Percentiles rank a stretch among this genome's conserved stretches.
These are phyloP conservation scores for Mobula hypostoma DNA, from an alignment of 2,113 vertebrate genomes.

Conservation along the genomic window DNA sequence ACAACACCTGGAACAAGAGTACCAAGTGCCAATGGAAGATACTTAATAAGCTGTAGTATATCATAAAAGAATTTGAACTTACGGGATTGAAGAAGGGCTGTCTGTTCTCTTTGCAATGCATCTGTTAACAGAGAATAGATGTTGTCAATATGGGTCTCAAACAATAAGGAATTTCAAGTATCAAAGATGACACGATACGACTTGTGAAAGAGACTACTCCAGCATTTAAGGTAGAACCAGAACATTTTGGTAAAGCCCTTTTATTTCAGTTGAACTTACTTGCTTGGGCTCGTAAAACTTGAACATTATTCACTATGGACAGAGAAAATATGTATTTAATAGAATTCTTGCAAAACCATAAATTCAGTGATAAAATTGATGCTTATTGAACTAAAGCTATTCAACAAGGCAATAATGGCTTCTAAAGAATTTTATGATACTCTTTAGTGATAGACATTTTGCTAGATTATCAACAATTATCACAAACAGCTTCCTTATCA, in stretches of 20 bases:
- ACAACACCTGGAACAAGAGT: not conserved
- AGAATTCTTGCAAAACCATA: not conserved
- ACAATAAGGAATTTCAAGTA: not conserved
- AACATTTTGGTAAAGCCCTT: not conserved
- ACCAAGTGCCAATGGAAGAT: not conserved
- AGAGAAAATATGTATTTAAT: constrained; percentile 9
- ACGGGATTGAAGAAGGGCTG: not conserved
- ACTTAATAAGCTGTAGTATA: not conserved
- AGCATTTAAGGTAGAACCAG: not conserved
- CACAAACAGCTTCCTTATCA: too few species aligned
- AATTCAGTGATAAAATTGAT: too few species aligned
- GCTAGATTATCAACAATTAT: not conserved
- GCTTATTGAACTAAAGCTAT: not conserved
- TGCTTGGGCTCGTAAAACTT: not conserved
- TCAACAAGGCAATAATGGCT: not conserved
- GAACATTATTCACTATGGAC: not conserved
- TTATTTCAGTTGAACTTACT: not conserved
- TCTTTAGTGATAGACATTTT: not conserved
- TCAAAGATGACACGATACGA: not conserved
- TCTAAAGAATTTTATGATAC: not conserved
- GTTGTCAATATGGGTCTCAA: not conserved
- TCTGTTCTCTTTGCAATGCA: not conserved
- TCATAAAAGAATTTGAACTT: not conserved
- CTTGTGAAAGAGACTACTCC: not conserved
- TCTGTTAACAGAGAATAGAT: not conserved